These are phyloP conservation scores for Phrynocephalus vlangalii DNA, from an alignment of 2,797 vertebrate genomes.

Conservation along the genomic window DNA sequence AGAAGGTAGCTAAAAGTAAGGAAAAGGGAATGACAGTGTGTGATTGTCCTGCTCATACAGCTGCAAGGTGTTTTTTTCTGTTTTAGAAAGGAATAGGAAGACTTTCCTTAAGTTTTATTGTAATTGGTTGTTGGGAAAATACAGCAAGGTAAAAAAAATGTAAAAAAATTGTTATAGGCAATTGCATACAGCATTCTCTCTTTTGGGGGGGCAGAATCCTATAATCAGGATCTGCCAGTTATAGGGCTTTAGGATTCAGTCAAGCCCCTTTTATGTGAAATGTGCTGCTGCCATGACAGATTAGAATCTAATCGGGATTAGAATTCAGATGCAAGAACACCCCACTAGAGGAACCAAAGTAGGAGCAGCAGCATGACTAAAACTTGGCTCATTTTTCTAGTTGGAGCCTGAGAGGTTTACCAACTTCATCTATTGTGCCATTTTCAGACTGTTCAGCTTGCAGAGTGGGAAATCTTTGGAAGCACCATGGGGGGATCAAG, in stretches of 20 bases:
- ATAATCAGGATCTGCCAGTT: background rate
- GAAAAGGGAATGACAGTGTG: background rate
- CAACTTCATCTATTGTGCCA: too few species aligned
- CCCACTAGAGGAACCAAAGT: background rate
- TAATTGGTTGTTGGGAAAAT: background rate
- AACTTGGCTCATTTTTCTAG: background rate
- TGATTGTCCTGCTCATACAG: conserved; percentile 4
- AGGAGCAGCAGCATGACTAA: background rate
- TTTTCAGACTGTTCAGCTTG: too few species aligned
- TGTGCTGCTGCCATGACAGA: background rate
- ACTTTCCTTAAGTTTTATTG: background rate
- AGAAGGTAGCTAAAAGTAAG: conserved; percentile 10
- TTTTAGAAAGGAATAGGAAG: background rate
- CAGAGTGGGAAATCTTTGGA: too few species aligned
- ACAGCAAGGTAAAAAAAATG: background rate
- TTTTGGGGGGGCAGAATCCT: background rate
- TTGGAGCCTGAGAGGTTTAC: too few species aligned
- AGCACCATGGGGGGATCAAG: too few species aligned
- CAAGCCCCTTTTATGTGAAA: background rate
- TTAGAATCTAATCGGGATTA: background rate
- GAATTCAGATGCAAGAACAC: background rate
- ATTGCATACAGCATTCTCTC: background rate
- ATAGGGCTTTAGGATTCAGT: background rate
- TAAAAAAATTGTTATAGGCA: background rate
- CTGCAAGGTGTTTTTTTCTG: background rate